phyloP scores from a whole-genome alignment of 2,888 invertebrate species.

The Pterostichus niger region DNA sequence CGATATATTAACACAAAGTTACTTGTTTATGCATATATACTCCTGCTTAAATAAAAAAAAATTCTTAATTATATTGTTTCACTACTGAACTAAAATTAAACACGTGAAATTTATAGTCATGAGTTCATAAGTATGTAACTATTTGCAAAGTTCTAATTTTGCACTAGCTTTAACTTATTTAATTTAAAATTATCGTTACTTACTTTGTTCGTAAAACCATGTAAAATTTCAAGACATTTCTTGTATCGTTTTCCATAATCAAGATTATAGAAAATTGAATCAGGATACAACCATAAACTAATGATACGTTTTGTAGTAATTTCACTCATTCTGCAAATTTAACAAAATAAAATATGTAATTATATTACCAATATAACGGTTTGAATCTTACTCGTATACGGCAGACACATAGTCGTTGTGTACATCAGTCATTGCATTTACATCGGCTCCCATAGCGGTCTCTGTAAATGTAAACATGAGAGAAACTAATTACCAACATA shows the following conservation, averaged over 20 bases:
- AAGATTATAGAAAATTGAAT: constrained; percentile 75
- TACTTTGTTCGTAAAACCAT: constrained; percentile 78
- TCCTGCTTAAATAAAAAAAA: no score
- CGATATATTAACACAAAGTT: no score
- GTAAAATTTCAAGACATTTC: constrained; percentile 77
- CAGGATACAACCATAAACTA: constrained; percentile 77
- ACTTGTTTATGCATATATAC: no score
- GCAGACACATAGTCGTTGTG: constrained; percentile 77
- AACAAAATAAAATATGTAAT: background rate
- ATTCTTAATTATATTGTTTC: no score
- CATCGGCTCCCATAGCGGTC: constrained; percentile 81
- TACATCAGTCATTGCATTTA: constrained; percentile 75
- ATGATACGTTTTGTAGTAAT: constrained; percentile 69
- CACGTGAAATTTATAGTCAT: no score
- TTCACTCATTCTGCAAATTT: constrained; percentile 69
- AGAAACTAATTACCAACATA: background rate
- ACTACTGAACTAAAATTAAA: no score
- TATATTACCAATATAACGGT: background rate
- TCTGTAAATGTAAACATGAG: constrained; percentile 74
- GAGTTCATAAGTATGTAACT: no score
- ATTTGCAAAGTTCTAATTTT: background rate
- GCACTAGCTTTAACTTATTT: no score
- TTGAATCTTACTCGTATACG: constrained; percentile 73
- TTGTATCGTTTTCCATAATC: constrained; percentile 75
- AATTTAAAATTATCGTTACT: constrained; percentile 15